Evolutionary conservation across 2,888 invertebrate genomes (phyloP).

Genomic region (Caenorhabditis parvicauda): DNA sequence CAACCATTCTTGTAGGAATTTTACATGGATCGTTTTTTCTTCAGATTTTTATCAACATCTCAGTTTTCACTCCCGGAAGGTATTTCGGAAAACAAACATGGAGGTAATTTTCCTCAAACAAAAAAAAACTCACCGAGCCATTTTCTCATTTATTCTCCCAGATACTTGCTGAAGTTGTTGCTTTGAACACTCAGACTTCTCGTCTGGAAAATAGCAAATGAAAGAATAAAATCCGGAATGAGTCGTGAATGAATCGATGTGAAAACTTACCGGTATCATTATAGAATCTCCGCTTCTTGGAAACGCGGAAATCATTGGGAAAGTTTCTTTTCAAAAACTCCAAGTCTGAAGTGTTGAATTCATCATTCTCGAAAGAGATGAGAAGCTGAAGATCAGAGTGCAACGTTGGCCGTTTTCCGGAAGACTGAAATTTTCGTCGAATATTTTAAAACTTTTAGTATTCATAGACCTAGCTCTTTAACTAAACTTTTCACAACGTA

Average conservation of each 20-base stretch:
- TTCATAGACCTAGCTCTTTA: too few species aligned
- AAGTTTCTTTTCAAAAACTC: slow-evolving; percentile 44
- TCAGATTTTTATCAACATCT: too few species aligned
- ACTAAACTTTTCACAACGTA: too few species aligned
- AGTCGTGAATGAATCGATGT: too few species aligned
- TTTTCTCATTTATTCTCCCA: slow-evolving; percentile 13
- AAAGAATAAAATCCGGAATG: not conserved
- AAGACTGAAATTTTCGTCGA: slow-evolving; percentile 44
- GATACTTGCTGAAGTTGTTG: slow-evolving; percentile 32
- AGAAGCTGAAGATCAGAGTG: slow-evolving; percentile 54
- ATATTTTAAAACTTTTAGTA: too few species aligned
- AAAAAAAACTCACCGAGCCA: slow-evolving; percentile 19
- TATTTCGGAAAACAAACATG: too few species aligned
- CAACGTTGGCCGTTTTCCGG: slow-evolving; percentile 52
- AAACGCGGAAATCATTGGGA: slow-evolving; percentile 35
- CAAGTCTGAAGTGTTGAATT: slow-evolving; percentile 43
- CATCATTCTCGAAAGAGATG: slow-evolving; percentile 55
- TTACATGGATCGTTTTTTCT: too few species aligned
- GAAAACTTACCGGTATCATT: not conserved
- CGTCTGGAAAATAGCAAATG: slow-evolving; percentile 6
- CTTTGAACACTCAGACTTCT: slow-evolving; percentile 18
- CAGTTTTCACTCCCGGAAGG: too few species aligned
- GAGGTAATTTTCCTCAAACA: too few species aligned
- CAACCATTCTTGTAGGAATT: too few species aligned
- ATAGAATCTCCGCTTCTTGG: slow-evolving; percentile 11